Base-by-base conservation (phyloP, 2,888 invertebrate species). In the Brachynemurus nebulosus region DNA sequence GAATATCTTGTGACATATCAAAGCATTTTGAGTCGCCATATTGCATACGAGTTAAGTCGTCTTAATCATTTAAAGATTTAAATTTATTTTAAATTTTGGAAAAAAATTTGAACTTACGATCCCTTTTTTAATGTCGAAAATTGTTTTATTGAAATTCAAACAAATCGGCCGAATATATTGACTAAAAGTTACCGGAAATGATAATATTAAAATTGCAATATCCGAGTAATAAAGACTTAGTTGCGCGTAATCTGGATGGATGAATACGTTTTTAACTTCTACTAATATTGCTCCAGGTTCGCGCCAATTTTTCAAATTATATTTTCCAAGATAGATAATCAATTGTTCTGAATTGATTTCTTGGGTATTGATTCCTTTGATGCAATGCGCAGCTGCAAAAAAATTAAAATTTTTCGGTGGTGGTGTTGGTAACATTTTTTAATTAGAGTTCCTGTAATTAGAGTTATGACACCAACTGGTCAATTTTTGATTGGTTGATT, bases 291-390 rank as follows among this genome's bases (percentile, higher is more conserved):
- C 20, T 5, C 35, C 35, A 12, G 9, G 12, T 20, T 42, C 42
- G n/a, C 16, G 21, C 42, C 42, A 42, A 35, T 35, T 34, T 5
- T 35, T 19, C 4, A 42, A 16, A 34, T 42, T 42, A 19, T 42
- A 16, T 42, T 42, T 42, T 5, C 42, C 42, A 19, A 42, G 34
- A 20, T 35, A 21, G 12, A 42, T 20, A 4, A 42, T 7, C 12
- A 42, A 16, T 14, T 42, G 35, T 12, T n/a, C 3, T 16, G 37
- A 17, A 11, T 25, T 25, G 12, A 39, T 4, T 18, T n/a, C n/a
- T n/a, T n/a, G n/a, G n/a, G n/a, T n/a, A n/a, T n/a, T n/a, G n/a
- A n/a, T n/a, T 34, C 16, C 12, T 36, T 40, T 18, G 14, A 42
- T 42, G 12, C 42, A 42, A 17, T 42, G 42, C 8, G 17, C 34